Evolutionary conservation across 2,797 vertebrate species (phyloP), one percentile per base, ranked within the genome.

Genomic region (Sparidentex hasta): DNA sequence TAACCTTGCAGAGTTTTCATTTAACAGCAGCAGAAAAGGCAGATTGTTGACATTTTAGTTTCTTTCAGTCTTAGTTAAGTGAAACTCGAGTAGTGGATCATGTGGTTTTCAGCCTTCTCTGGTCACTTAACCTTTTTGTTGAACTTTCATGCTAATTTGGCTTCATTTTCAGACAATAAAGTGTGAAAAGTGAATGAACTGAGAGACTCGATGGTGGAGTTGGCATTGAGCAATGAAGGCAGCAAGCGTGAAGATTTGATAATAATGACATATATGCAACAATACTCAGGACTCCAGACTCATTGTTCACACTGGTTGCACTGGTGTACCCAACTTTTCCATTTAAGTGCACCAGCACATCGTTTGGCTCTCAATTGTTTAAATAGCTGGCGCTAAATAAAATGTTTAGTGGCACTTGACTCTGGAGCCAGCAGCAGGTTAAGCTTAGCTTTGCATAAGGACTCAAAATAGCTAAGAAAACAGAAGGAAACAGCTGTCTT

Each of bases 1-100:
- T 64, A 1, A 54, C 16, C 46, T 48, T 1, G 11, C 64, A 38
- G 25, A 33, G 9, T 62, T 68, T 46, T 38, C 7, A 38, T 38
- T 38, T 38, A 38, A 59, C 56, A 62, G 63, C 48, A 57, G 61
- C 18, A 65, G 65, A 73, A 61, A 38, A 52, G 67, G 51, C 71
- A 61, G 58, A 57, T 33, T 68, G 64, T 38, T 62, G 81, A 75
- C 48, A 55, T 74, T 74, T 82, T 11, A 58, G 20, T 47, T 50
- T 44, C 65, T 77, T 75, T 70, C 23, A 61, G 61, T 64, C 47
- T 74, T 67, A 76, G 76, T 78, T 20, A 18, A 63, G 25, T 57
- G 38, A 77, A 74, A 48, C 29, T 55, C 69, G 64, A 66, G 48
- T 23, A 47, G 27, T 27, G 52, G 46, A 38, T 38, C 27, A 17